Evolutionary conservation across 1,140 invertebrate species (phyloP).

Genomic region (Diorhabda elongata): DNA sequence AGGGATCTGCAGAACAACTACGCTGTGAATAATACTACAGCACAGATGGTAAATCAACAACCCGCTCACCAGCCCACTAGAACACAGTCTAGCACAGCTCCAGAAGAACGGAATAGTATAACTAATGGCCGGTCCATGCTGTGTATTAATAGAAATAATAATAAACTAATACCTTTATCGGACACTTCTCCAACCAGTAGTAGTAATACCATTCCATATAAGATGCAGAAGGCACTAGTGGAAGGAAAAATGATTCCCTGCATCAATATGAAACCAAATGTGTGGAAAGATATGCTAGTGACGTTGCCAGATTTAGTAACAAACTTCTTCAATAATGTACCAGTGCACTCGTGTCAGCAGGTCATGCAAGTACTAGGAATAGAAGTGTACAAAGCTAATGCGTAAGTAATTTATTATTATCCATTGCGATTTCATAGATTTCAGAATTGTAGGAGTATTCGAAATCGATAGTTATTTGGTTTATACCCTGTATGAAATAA

Average conservation of each 20-base stretch:
- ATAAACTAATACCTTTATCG: constrained; percentile 57
- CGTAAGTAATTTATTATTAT: constrained; percentile 55
- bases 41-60: constrained; percentile 42
- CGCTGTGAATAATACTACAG: constrained; percentile 25
- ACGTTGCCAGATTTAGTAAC: constrained; percentile 75
- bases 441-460: too few species aligned
- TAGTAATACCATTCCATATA: constrained; percentile 63
- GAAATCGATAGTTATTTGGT: too few species aligned
- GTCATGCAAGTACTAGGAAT: constrained; percentile 73
- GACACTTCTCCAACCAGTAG: constrained; percentile 54
- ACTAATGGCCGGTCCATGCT: constrained; percentile 50
- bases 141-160: constrained; percentile 28
- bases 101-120: constrained; percentile 30
- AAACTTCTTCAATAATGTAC: constrained; percentile 73
- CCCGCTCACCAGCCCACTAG: constrained; percentile 41
- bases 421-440: too few species aligned
- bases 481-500: too few species aligned
- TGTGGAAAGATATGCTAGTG: constrained; percentile 74
- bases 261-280: constrained; percentile 81
- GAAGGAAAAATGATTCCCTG: constrained; percentile 76
- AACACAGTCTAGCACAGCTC: constrained; percentile 24
- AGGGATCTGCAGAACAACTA: constrained; percentile 29
- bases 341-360: constrained; percentile 67
- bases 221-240: constrained; percentile 73
- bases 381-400: constrained; percentile 74